Base-by-base conservation (phyloP, 2,888 invertebrate species). In the Scaptomyza tumidula region DNA sequence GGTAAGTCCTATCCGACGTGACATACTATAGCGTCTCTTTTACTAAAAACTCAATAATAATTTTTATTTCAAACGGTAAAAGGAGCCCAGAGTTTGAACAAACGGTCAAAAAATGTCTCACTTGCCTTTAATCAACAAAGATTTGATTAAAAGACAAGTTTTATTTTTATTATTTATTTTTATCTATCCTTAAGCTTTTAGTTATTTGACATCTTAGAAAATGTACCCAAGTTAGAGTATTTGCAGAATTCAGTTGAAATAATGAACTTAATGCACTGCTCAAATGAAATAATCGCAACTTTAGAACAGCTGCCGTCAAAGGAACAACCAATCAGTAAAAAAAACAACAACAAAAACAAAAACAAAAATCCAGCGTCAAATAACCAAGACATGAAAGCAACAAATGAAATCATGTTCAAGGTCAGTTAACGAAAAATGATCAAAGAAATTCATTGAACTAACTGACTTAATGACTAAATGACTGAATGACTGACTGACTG, bases 401-500 rank as follows among this genome's bases (percentile, higher is more conserved):
- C 58, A 64, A 64, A 74, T 61, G 70, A 62, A 82, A 76, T 74
- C 50, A 78, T 76, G 71, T 82, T 83, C 85, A 83, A 83, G 83
- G 83, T 83, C 87, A 71, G 48, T 31, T 55, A 50, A 50, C 67
- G 52, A 64, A 62, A 41, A 64, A 61, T 71, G 57, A 35, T 52
- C 50, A 54, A 70, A 74, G 66, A 87, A 70, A 87, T 81, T 87
- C 87, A 74, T 74, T 85, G 87, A 83, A 87, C 87, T 73, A 78
- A 46, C 53, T 31, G 41, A 16, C 39, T n/a, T 3, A 29, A 29
- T 29, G 29, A 48, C 53, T 31, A 7, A 75, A 73, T 84, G 41
- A 16, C 9, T 16, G n/a, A 43, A 16, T 39, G n/a, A 48, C 53
- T 33, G 43, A 19, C 10, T 19, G 14, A 43, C 43, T 41, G n/a